Conservation (phyloP, 1,140 invertebrate genomes). For the Eueides isabella region DNA sequence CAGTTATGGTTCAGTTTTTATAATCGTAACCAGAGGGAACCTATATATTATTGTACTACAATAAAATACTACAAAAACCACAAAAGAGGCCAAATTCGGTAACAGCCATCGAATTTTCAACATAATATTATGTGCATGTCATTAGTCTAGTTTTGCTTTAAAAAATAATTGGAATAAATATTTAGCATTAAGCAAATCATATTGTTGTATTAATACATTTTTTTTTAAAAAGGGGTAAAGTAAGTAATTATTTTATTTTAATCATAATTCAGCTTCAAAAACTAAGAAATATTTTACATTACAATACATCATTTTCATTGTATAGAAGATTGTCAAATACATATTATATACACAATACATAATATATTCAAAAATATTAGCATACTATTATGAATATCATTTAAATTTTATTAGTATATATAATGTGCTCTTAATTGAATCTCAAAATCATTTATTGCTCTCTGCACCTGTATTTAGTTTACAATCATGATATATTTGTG, state of each 20-base stretch:
- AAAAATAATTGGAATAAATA: not conserved
- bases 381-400: not conserved
- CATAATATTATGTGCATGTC: not conserved
- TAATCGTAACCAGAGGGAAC: no score
- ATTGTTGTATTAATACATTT: no score
- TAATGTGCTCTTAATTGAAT: constrained; percentile 10
- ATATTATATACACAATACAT: constrained; percentile 13
- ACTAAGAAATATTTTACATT: not conserved
- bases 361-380: constrained; percentile 3
- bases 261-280: not conserved
- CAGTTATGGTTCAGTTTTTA: no score
- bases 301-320: constrained; percentile 2
- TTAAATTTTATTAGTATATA: not conserved
- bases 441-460: constrained; percentile 26
- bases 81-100: no score
- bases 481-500: constrained; percentile 22
- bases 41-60: no score
- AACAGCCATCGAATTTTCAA: no score
- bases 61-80: no score
- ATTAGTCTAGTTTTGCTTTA: not conserved
- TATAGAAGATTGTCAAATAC: constrained; percentile 1
- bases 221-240: not conserved
- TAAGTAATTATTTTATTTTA: not conserved
- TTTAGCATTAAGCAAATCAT: not conserved
- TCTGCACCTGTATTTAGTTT: constrained; percentile 15